These are phyloP conservation scores for Pantherophis alleghaniensis DNA, from an alignment of 2,797 vertebrate genomes.

Conservation along the genomic window DNA sequence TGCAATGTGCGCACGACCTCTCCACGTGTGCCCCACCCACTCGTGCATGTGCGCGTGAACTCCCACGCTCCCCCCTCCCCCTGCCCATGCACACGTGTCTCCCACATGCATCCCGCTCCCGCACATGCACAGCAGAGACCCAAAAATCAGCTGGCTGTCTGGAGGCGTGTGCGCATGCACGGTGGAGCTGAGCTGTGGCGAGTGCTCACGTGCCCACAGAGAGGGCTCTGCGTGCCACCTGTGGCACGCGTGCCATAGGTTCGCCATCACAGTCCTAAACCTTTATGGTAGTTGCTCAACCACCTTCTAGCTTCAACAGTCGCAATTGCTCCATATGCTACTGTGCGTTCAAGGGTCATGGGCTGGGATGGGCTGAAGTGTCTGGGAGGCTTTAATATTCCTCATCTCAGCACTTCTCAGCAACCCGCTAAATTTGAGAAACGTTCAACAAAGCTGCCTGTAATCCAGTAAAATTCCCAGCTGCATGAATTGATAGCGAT, in stretches of 20 bases:
- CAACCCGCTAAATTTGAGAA: not conserved
- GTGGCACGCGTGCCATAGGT: too few species aligned
- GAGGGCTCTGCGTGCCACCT: too few species aligned
- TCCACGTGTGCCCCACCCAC: too few species aligned
- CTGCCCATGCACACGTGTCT: too few species aligned
- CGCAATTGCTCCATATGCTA: not conserved
- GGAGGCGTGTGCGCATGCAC: too few species aligned
- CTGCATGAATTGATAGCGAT: not conserved
- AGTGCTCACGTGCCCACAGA: too few species aligned
- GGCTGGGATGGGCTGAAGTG: not conserved
- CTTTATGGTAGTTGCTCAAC: not conserved
- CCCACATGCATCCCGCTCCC: too few species aligned
- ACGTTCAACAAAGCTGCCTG: not conserved
- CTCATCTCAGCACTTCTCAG: not conserved
- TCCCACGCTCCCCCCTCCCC: fast-evolving
- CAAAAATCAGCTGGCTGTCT: too few species aligned
- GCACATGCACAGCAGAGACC: too few species aligned
- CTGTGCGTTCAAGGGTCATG: not conserved
- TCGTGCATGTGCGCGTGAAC: too few species aligned
- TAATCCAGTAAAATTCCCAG: not conserved
- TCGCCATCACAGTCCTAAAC: not conserved
- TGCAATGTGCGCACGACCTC: too few species aligned
- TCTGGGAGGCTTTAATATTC: not conserved
- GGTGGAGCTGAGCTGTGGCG: too few species aligned
- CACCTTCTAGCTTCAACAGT: not conserved